Conservation (phyloP, 2,113 vertebrate genomes). For the Albula goreensis region DNA sequence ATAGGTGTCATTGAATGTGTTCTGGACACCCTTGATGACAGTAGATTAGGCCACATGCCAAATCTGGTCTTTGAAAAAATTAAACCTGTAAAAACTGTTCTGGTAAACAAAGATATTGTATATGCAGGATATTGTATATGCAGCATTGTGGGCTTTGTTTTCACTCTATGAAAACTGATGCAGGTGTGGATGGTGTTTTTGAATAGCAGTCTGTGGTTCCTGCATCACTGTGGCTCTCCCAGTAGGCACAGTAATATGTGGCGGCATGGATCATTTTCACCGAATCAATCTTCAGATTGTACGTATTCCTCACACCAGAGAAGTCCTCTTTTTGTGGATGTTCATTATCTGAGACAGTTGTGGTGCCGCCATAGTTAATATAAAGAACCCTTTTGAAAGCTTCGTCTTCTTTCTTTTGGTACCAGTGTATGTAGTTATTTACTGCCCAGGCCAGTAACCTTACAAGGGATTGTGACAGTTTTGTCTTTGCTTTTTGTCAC, state of each 20-base stretch:
- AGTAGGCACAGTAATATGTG: constrained; percentile 36
- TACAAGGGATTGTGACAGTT: background rate
- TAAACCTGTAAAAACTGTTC: too few relatives aligned
- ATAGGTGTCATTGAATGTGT: too few relatives aligned
- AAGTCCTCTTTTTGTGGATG: background rate
- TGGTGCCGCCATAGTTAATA: background rate
- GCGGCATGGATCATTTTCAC: background rate
- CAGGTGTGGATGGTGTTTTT: background rate
- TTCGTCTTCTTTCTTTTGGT: constrained; percentile 24
- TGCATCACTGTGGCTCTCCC: constrained; percentile 33
- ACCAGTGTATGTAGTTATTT: constrained; percentile 20
- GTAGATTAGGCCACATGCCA: too few relatives aligned
- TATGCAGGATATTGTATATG: too few relatives aligned
- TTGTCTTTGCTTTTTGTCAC: background rate
- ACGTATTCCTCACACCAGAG: background rate
- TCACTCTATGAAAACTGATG: background rate
- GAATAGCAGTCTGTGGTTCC: constrained; percentile 4
- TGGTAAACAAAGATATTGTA: too few relatives aligned
- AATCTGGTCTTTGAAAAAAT: too few relatives aligned
- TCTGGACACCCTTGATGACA: too few relatives aligned
- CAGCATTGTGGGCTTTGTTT: background rate
- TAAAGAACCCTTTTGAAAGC: constrained; percentile 21
- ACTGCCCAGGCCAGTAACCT: background rate
- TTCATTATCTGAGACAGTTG: background rate
- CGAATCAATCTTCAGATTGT: background rate